These are phyloP conservation scores for Pyrrhia umbra DNA, from an alignment of 2,888 invertebrate species.

Conservation along the genomic window DNA sequence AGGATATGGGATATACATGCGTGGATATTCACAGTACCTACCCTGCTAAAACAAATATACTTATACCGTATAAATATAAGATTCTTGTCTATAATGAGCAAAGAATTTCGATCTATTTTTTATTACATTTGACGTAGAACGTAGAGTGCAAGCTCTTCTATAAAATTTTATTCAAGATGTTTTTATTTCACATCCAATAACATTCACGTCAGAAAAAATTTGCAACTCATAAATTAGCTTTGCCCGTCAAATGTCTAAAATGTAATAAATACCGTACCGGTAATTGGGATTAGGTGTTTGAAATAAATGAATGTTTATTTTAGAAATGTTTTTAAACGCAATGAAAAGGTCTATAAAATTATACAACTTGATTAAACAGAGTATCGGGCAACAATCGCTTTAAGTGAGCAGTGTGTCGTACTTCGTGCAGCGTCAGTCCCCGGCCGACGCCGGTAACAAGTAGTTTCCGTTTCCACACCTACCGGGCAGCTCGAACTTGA, in stretches of 20 bases:
- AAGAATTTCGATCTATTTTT: not conserved
- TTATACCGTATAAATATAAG: too few species aligned
- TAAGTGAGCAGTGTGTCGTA: conserved; percentile 32
- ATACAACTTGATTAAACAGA: conserved; percentile 17
- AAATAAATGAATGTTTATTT: not conserved
- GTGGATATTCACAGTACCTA: too few species aligned
- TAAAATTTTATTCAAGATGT: not conserved
- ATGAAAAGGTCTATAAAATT: not conserved
- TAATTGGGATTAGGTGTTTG: not conserved
- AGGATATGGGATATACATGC: not conserved
- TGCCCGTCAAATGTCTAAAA: not conserved
- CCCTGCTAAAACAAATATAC: not conserved
- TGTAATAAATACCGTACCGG: not conserved
- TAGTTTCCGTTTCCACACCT: conserved; percentile 57
- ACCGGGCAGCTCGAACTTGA: conserved; percentile 52
- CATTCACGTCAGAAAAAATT: not conserved
- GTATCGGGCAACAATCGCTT: conserved; percentile 18
- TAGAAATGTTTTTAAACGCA: not conserved
- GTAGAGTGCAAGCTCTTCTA: not conserved
- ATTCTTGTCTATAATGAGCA: conserved; percentile 1
- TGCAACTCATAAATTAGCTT: not conserved
- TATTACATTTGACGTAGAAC: not conserved
- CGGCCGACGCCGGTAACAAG: conserved; percentile 42
- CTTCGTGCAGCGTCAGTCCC: conserved; percentile 15
- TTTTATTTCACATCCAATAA: conserved; percentile 1